These are phyloP conservation scores for Pseudonaja textilis DNA, from an alignment of 2,113 vertebrate species.

Conservation along the genomic window DNA sequence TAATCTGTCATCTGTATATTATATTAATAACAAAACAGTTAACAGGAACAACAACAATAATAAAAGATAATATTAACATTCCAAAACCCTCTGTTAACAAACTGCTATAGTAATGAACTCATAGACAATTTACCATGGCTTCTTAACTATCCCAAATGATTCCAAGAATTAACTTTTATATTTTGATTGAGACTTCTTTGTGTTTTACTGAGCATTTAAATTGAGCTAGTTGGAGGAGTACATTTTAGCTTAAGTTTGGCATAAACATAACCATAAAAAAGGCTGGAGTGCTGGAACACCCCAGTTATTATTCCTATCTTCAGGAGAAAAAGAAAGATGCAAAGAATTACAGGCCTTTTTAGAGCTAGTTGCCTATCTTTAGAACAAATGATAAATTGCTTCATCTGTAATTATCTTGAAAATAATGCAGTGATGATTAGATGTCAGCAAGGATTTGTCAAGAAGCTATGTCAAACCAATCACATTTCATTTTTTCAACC, in stretches of 20 bases:
- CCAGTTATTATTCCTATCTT: background rate
- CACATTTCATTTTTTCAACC: background rate
- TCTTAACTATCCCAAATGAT: too few relatives aligned
- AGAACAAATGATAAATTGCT: background rate
- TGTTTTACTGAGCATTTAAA: background rate
- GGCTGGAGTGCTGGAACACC: background rate
- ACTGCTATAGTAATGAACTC: too few relatives aligned
- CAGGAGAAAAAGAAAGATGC: background rate
- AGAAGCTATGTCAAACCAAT: background rate
- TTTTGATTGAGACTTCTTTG: background rate
- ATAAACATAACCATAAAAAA: background rate
- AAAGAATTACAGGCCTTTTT: background rate
- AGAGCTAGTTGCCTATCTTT: background rate
- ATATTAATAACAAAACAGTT: too few relatives aligned
- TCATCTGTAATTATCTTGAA: background rate
- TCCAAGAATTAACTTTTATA: too few relatives aligned
- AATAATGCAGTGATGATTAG: background rate
- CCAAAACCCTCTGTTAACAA: too few relatives aligned
- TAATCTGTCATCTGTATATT: too few relatives aligned
- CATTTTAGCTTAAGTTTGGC: background rate
- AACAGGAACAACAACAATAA: too few relatives aligned
- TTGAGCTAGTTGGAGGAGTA: background rate
- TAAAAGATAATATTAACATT: too few relatives aligned
- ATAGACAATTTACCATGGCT: too few relatives aligned
- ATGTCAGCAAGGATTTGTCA: background rate